A percentile compares a stretch with the other conserved stretches of the same genome.
Evolutionary conservation across 1,140 invertebrate species (phyloP).

Genomic region (Laodelphax striatellus): DNA sequence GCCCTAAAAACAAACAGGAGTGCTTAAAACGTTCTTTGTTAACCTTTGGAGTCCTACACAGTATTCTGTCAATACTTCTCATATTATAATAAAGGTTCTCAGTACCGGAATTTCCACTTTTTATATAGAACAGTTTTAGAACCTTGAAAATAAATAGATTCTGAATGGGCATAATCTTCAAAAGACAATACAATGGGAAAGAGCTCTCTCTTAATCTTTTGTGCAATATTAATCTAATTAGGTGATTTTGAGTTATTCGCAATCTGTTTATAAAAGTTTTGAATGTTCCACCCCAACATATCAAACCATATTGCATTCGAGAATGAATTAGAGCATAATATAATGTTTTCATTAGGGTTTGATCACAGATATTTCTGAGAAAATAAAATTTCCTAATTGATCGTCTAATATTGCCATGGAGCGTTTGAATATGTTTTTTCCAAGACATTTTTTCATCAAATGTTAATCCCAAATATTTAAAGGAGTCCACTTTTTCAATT

Average conservation of each 20-base stretch:
- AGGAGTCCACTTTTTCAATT: slow-evolving; percentile 3
- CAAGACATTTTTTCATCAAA: slow-evolving; percentile 4
- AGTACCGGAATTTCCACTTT: not conserved
- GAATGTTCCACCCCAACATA: slow-evolving; percentile 4
- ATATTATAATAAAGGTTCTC: not conserved
- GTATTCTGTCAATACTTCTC: too few relatives aligned
- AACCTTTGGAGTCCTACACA: too few relatives aligned
- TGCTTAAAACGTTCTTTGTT: too few relatives aligned
- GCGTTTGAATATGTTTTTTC: not conserved
- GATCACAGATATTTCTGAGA: not conserved
- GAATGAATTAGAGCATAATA: slow-evolving; percentile 2
- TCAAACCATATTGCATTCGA: not conserved
- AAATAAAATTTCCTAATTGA: not conserved
- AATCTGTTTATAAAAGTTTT: slow-evolving; percentile 2
- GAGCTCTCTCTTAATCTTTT: slow-evolving; percentile 1
- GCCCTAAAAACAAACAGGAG: too few relatives aligned
- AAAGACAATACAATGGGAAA: not conserved
- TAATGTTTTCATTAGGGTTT: not conserved
- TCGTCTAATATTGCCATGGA: not conserved
- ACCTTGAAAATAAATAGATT: not conserved
- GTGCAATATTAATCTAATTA: not conserved
- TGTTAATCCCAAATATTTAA: not conserved
- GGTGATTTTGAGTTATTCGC: not conserved
- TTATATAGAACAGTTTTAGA: not conserved
- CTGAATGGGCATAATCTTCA: not conserved